These are phyloP conservation scores for Heliothis subflexa DNA, from an alignment of 1,140 invertebrate genomes.

Conservation along the genomic window DNA sequence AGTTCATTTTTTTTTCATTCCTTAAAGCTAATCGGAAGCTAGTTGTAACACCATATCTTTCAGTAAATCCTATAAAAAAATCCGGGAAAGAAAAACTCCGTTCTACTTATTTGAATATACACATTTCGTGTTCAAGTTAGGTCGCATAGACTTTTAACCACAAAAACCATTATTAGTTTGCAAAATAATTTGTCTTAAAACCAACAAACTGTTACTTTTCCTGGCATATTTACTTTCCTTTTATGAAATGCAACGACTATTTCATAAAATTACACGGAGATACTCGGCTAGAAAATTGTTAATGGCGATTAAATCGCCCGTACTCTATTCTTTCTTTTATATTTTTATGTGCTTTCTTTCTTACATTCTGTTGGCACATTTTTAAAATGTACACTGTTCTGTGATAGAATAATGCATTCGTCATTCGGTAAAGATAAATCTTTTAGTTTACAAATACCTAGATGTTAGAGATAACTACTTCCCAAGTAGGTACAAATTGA, in stretches of 20 bases:
- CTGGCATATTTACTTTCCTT: not conserved
- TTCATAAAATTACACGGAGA: not conserved
- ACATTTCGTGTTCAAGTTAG: not conserved
- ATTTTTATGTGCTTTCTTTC: not conserved
- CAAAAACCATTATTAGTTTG: not conserved
- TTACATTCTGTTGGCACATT: not conserved
- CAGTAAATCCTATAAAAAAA: not conserved
- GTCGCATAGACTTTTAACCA: not conserved
- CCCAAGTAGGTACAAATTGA: too few relatives aligned
- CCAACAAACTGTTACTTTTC: slow-evolving; percentile 6
- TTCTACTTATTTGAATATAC: not conserved
- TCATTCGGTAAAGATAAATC: too few relatives aligned
- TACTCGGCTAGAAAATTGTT: slow-evolving; percentile 10
- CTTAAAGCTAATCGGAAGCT: too few relatives aligned
- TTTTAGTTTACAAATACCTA: too few relatives aligned
- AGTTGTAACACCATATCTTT: not conserved
- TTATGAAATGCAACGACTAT: slow-evolving; percentile 5
- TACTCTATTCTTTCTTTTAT: slow-evolving; percentile 9
- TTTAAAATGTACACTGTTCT: too few relatives aligned
- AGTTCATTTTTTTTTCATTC: too few relatives aligned
- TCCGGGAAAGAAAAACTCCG: not conserved
- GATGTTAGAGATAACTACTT: too few relatives aligned
- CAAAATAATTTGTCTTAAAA: not conserved
- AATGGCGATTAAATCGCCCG: not conserved
- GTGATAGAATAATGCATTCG: too few relatives aligned